Conservation (phyloP, 2,888 invertebrate genomes). For the Dascillus cervinus region DNA sequence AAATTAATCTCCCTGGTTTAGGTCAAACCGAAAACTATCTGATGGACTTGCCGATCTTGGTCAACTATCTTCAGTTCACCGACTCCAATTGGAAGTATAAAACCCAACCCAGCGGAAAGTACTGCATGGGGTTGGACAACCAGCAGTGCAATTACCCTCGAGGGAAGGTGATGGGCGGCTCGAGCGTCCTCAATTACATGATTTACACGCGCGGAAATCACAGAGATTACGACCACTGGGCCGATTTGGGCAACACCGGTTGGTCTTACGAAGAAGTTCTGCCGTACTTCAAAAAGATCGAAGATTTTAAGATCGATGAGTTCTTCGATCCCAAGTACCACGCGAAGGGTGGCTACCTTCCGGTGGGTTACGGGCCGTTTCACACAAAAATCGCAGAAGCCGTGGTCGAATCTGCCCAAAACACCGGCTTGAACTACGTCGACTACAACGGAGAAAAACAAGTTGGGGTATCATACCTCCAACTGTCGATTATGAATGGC, state of each 20-base stretch:
- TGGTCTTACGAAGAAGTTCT: slow-evolving; percentile 67
- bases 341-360: slow-evolving; percentile 49
- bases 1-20: slow-evolving; percentile 23
- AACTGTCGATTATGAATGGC: slow-evolving; percentile 46
- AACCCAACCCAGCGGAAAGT: slow-evolving; percentile 65
- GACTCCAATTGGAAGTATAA: slow-evolving; percentile 75
- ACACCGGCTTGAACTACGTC: slow-evolving; percentile 54
- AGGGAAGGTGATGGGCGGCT: slow-evolving; percentile 62
- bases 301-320: slow-evolving; percentile 79
- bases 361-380: slow-evolving; percentile 51
- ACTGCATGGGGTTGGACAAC: slow-evolving; percentile 68
- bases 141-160: slow-evolving; percentile 70
- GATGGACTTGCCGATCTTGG: slow-evolving; percentile 70
- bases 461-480: slow-evolving; percentile 47
- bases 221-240: slow-evolving; percentile 84
- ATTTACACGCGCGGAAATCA: slow-evolving; percentile 83
- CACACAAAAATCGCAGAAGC: slow-evolving; percentile 52
- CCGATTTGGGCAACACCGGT: slow-evolving; percentile 63
- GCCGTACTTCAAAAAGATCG: slow-evolving; percentile 74
- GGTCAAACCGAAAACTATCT: slow-evolving; percentile 59
- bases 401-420: slow-evolving; percentile 55
- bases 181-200: slow-evolving; percentile 85
- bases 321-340: slow-evolving; percentile 47
- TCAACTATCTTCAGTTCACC: slow-evolving; percentile 63
- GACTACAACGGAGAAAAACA: slow-evolving; percentile 62